These are phyloP conservation scores for Dolomedes plantarius DNA, from an alignment of 2,888 invertebrate species.

Conservation along the genomic window DNA sequence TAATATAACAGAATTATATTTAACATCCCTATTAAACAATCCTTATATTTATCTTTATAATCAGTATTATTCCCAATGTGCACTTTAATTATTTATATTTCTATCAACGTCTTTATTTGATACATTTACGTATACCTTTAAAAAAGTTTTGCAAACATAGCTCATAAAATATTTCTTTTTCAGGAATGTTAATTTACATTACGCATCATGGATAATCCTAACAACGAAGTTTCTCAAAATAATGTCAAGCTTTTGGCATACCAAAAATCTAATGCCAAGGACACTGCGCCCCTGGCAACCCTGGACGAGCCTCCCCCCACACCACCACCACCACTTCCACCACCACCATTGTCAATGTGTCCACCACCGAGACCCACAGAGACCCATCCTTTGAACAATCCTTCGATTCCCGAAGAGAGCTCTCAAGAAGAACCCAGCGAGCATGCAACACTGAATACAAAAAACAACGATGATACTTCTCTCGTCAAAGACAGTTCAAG, in stretches of 20 bases:
- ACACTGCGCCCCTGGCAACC: background rate
- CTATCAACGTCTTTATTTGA: too few species aligned
- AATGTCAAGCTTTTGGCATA: conserved; percentile 47
- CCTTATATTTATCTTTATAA: too few species aligned
- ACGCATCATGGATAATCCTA: conserved; percentile 14
- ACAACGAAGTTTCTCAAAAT: conserved; percentile 3
- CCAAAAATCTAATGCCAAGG: conserved; percentile 20
- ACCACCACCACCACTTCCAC: conserved; percentile 38
- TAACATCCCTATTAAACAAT: too few species aligned
- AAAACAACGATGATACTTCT: conserved; percentile 24
- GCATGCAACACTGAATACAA: conserved; percentile 27
- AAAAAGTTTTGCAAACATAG: too few species aligned
- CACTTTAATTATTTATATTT: too few species aligned
- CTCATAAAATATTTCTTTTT: too few species aligned
- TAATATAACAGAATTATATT: too few species aligned
- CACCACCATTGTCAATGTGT: conserved; percentile 12
- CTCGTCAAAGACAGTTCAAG: conserved; percentile 38
- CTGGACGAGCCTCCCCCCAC: conserved; percentile 26
- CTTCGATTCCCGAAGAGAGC: conserved; percentile 15
- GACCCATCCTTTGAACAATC: conserved; percentile 19
- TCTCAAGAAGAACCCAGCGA: conserved; percentile 36
- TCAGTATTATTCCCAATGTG: too few species aligned
- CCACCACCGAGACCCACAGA: conserved; percentile 46
- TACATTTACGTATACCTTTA: too few species aligned
- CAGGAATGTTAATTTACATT: background rate